A percentile compares a stretch with the other conserved stretches of the same genome.
These are phyloP conservation scores for Numida meleagris DNA, from an alignment of 2,113 vertebrate genomes.

Conservation along the genomic window DNA sequence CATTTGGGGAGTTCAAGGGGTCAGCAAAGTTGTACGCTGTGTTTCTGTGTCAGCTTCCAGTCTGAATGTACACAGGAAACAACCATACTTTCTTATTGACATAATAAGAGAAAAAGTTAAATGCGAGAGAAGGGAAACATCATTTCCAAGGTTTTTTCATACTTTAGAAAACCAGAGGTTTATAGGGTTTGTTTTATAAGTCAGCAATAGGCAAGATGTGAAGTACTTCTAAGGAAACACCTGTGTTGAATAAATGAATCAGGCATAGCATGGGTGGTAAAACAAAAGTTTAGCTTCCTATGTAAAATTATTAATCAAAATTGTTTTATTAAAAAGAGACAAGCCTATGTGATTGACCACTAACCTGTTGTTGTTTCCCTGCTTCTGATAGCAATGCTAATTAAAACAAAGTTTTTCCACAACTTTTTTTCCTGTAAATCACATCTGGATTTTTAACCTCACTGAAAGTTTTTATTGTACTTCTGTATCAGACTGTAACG, in stretches of 20 bases:
- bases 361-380: neutral
- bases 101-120: neutral
- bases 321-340: neutral
- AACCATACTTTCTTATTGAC: neutral
- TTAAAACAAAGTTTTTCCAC: neutral
- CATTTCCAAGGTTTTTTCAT: neutral
- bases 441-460: slow-evolving; percentile 47
- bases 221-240: slow-evolving; percentile 62
- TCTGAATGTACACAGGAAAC: neutral
- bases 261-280: neutral
- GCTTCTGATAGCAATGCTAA: neutral
- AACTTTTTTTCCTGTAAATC: slow-evolving; percentile 42
- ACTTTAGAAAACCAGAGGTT: neutral
- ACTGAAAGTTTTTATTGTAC: neutral
- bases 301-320: neutral
- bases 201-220: neutral
- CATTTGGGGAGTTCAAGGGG: neutral
- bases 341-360: neutral
- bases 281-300: neutral
- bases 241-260: slow-evolving; percentile 53
- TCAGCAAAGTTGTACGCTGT: neutral
- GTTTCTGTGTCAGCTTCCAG: neutral
- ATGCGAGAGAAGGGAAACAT: neutral
- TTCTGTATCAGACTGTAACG: neutral
- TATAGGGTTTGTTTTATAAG: slow-evolving; percentile 3